Base-by-base conservation (phyloP, 2,797 vertebrate species). In the Phoeniculus purpureus region DNA sequence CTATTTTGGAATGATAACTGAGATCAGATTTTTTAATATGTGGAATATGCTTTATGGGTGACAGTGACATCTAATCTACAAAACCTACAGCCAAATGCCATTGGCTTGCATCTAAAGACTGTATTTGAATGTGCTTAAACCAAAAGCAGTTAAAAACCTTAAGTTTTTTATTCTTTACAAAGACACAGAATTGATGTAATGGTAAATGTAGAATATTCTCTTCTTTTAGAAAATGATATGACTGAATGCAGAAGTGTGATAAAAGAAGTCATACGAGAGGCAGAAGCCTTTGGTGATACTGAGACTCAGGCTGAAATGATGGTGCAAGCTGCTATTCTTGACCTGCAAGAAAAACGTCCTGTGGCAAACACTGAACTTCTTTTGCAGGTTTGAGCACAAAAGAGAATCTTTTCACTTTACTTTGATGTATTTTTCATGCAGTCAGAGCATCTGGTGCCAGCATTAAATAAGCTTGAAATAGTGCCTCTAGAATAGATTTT, bases 241-340 rank as follows among this genome's bases (percentile, higher is more conserved):
- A 86, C 94, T 31, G 98, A 98, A 84, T 92, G 96, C 34, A 92
- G 96, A 73, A 94, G 50, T 62, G 84, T 98, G 86, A 96, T 99
- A 94, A 95, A 97, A 65, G 98, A 99, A 90, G 98, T 97, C 47
- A 96, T 98, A 23, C 40, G 91, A 83, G 98, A 99, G 86, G 98
- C 98, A 78, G 96, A 97, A 55, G 92, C 81, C 31, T 98, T 98
- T 95, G 97, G 97, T 66, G 98, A 99, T 90, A 81, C 50, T 6
- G 98, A 99, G 90, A 96, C 95, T 67, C 98, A 98, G 89, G 98
- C 98, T 58, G 97, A 98, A 92, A 94, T 99, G 61, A 97, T 99
- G 96, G 95, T 99, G 31, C 98, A 99, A 96, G 95, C 96, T 50
- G 98, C 98, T 32, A 78, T 97, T 81, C 93, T 99, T 67, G 96